A percentile compares a stretch with the other conserved stretches of the same genome.
Evolutionary conservation across 1,140 invertebrate species (phyloP).

Genomic region (Ylistrum balloti): DNA sequence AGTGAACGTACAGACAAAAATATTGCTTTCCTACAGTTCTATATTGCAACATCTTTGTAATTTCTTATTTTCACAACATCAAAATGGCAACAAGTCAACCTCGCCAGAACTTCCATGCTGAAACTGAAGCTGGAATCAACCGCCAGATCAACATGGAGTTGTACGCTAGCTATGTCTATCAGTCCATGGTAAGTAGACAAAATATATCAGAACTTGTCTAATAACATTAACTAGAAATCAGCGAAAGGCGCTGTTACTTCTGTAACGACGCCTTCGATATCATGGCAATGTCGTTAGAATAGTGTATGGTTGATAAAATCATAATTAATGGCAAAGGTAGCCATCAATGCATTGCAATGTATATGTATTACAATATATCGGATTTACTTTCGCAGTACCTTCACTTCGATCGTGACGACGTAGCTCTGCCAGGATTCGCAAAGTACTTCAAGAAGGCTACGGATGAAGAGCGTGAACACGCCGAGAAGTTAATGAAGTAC

Average conservation of each 20-base stretch:
- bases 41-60: not conserved
- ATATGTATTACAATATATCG: no score
- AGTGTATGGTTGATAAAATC: no score
- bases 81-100: conserved; percentile 78
- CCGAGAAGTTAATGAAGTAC: conserved; percentile 89
- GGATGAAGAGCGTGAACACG: conserved; percentile 90
- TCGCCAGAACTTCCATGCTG: conserved; percentile 90
- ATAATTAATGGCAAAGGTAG: no score
- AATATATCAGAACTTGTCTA: no score
- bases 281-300: no score
- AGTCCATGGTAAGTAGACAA: conserved; percentile 88
- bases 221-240: no score
- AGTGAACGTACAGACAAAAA: conserved; percentile 78
- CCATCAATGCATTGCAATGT: no score
- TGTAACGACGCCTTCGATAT: no score
- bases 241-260: no score
- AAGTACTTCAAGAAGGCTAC: conserved; percentile 89
- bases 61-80: not conserved
- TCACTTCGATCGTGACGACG: conserved; percentile 91
- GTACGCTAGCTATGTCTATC: conserved; percentile 91
- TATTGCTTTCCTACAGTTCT: not conserved
- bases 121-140: conserved; percentile 90
- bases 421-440: conserved; percentile 88
- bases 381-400: conserved; percentile 84
- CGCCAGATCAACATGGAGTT: conserved; percentile 95